Conservation (phyloP, 2,888 invertebrate genomes). For the Stenodera caucasica region DNA sequence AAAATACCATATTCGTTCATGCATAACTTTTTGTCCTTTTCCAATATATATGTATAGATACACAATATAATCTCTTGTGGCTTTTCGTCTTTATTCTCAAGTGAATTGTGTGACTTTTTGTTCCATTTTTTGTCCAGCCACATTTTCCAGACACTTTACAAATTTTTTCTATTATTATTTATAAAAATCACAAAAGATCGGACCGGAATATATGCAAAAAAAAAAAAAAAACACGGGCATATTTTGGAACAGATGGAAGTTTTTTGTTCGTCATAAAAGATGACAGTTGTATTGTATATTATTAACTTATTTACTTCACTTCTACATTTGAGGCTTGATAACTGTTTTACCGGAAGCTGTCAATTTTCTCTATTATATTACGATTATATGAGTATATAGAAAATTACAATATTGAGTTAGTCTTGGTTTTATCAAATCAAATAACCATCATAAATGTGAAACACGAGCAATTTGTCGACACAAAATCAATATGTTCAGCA, state of each 20-base stretch:
- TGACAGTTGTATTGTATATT: constrained; percentile 13
- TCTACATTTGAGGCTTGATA: neutral
- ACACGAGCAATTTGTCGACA: constrained; percentile 36
- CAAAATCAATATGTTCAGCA: constrained; percentile 37
- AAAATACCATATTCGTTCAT: constrained; percentile 24
- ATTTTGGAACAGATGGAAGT: neutral
- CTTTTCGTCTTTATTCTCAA: constrained; percentile 16
- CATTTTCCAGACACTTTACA: constrained; percentile 23
- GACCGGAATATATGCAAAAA: too few relatives aligned
- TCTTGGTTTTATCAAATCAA: constrained; percentile 17
- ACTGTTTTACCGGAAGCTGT: too few relatives aligned
- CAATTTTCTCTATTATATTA: too few relatives aligned
- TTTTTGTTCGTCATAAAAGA: constrained; percentile 11
- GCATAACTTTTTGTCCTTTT: constrained; percentile 27
- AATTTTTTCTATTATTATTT: constrained; percentile 25
- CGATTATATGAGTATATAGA: too few relatives aligned
- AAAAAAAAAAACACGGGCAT: too few relatives aligned
- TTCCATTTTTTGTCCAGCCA: constrained; percentile 26
- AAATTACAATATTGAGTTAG: neutral
- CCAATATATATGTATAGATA: constrained; percentile 9
- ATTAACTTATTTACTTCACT: constrained; percentile 7
- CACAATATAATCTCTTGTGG: constrained; percentile 29
- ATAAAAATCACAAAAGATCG: constrained; percentile 18
- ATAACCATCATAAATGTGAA: constrained; percentile 30
- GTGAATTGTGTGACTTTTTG: constrained; percentile 29